phyloP scores from a whole-genome alignment of 2,797 vertebrate species.

The Rhynchonycteris naso region DNA sequence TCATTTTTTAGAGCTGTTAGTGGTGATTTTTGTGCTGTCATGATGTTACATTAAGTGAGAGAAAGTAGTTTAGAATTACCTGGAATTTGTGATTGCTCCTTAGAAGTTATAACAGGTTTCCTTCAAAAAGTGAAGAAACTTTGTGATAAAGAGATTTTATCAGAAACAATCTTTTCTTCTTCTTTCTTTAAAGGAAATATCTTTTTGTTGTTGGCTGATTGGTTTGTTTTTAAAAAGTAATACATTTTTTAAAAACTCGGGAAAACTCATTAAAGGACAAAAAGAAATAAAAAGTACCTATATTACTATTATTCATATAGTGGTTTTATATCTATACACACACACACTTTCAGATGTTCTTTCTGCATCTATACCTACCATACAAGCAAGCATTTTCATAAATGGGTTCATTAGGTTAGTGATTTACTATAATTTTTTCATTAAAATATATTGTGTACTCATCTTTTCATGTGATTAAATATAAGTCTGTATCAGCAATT shows the following conservation, averaged over 20 bases:
- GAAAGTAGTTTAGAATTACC: slow-evolving; percentile 57
- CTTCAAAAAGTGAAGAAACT: slow-evolving; percentile 44
- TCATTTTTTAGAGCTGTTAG: slow-evolving; percentile 21
- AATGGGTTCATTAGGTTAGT: neutral
- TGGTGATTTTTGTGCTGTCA: slow-evolving; percentile 40
- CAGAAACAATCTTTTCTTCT: neutral
- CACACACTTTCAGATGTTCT: neutral
- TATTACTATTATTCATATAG: slow-evolving; percentile 19
- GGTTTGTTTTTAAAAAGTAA: slow-evolving; percentile 3
- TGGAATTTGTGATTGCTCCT: slow-evolving; percentile 24
- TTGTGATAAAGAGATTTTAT: neutral
- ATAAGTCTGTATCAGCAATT: neutral
- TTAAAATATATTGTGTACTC: neutral
- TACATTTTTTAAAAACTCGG: neutral
- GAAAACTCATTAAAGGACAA: slow-evolving; percentile 31
- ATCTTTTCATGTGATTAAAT: slow-evolving; percentile 15
- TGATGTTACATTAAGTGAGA: slow-evolving; percentile 47
- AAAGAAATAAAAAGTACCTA: slow-evolving; percentile 44
- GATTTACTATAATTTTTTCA: neutral
- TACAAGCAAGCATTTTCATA: neutral
- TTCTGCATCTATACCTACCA: neutral
- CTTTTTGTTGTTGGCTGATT: neutral
- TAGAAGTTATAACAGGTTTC: slow-evolving; percentile 27
- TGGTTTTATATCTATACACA: neutral
- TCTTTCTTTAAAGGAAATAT: slow-evolving; percentile 30